Evolutionary conservation across 2,888 invertebrate genomes (phyloP).

Genomic region (Drosophila glabriapex): DNA sequence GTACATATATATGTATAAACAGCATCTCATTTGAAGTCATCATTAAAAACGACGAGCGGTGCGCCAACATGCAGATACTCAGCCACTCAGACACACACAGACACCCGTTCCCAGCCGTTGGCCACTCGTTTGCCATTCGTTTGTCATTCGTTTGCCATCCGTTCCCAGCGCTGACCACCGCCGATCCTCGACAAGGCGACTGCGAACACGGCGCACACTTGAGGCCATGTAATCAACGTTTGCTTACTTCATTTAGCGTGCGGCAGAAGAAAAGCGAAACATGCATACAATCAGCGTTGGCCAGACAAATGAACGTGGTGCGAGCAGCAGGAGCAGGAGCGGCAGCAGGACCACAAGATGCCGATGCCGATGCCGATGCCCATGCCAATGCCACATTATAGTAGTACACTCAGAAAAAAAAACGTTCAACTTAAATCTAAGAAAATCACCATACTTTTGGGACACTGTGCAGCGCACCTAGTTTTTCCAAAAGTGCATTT

Average conservation of each 20-base stretch:
- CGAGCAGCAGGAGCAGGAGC: slow-evolving; percentile 35
- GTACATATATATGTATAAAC: slow-evolving; percentile 43
- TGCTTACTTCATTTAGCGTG: slow-evolving; percentile 81
- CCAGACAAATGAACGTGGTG: slow-evolving; percentile 61
- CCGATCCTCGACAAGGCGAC: slow-evolving; percentile 44
- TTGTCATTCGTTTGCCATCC: slow-evolving; percentile 6
- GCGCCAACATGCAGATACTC: slow-evolving; percentile 64
- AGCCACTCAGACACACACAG: slow-evolving; percentile 23
- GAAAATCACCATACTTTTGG: background rate
- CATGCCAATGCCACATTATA: slow-evolving; percentile 6
- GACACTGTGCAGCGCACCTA: background rate
- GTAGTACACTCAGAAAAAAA: background rate
- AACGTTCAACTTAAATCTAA: background rate
- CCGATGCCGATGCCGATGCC: slow-evolving; percentile 25
- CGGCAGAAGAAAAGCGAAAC: slow-evolving; percentile 81
- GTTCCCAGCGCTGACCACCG: slow-evolving; percentile 28
- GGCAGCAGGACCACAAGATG: slow-evolving; percentile 39
- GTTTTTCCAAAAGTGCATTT: background rate
- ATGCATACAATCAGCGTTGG: slow-evolving; percentile 77
- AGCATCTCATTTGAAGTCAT: slow-evolving; percentile 80
- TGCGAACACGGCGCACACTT: slow-evolving; percentile 73
- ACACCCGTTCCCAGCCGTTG: slow-evolving; percentile 9
- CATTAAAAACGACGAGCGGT: slow-evolving; percentile 75
- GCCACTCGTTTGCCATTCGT: slow-evolving; percentile 5
- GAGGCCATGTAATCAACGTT: slow-evolving; percentile 81